Evolutionary conservation across 2,888 invertebrate genomes (phyloP), one percentile per base, ranked within the genome.

Genomic region (Creontiades dilutus): DNA sequence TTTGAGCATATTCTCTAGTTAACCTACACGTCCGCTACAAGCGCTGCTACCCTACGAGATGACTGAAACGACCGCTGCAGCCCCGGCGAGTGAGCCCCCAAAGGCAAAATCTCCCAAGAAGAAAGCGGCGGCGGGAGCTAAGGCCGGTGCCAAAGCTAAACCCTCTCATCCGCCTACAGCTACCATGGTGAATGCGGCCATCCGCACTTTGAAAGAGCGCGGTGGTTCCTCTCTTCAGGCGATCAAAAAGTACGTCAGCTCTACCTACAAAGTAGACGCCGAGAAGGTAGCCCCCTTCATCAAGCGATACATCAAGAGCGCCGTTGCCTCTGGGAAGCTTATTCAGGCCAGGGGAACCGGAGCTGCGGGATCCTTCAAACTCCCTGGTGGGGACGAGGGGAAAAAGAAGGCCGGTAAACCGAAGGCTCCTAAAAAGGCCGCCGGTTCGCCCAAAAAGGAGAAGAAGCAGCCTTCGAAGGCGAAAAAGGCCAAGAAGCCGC

Each of bases 231-330:
- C n/a, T n/a, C n/a, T n/a, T n/a, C n/a, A n/a, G n/a, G n/a, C n/a
- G n/a, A n/a, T n/a, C n/a, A n/a, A n/a, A n/a, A n/a, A n/a, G n/a
- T n/a, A n/a, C n/a, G n/a, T n/a, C n/a, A n/a, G n/a, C n/a, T n/a
- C n/a, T n/a, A n/a, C n/a, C n/a, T n/a, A n/a, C n/a, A n/a, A n/a
- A n/a, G n/a, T n/a, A n/a, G n/a, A n/a, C n/a, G 28, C 94, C 0
- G 95, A 95, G 90, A 95, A 95, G 92, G 92, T 95, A 78, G 94
- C 94, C 0, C 94, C 94, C 1, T 95, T 94, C 93, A 95, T 96
- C 92, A 95, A 94, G 91, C 95, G 94, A 90, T 95, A 94, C 91
- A 92, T 96, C 91, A 95, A 95, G 92, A 92, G 93, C n/a, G 95
- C 95, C 27, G 94, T 96, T n/a, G 93, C 93, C 0, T 92, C 92